phyloP scores from a whole-genome alignment of 2,113 vertebrate species.

The Grantiella picta region DNA sequence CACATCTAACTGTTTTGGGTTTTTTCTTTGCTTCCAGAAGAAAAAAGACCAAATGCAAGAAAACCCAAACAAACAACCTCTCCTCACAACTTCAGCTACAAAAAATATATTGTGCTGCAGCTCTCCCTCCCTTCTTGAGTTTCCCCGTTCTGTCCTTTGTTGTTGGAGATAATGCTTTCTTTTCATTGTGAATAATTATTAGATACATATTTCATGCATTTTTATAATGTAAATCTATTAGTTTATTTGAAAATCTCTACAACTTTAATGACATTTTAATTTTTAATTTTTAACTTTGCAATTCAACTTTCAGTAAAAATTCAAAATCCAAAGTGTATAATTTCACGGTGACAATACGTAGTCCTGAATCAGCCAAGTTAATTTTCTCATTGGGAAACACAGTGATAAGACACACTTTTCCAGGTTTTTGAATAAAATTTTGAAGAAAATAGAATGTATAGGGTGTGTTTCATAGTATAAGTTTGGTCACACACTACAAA shows the following conservation, averaged over 20 bases:
- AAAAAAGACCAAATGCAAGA: not conserved
- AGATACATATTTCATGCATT: not conserved
- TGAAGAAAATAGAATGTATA: not conserved
- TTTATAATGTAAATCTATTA: not conserved
- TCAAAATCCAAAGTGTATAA: not conserved
- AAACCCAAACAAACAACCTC: not conserved
- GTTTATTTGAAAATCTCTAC: not conserved
- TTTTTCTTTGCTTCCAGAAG: conserved; percentile 25
- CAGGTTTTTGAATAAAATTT: not conserved
- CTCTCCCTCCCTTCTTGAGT: not conserved
- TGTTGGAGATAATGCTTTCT: not conserved
- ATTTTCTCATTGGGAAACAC: not conserved
- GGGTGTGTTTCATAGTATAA: not conserved
- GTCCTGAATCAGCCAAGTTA: not conserved
- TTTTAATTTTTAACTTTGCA: not conserved
- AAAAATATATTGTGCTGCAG: conserved; percentile 11
- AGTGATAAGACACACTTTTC: not conserved
- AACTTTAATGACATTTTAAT: not conserved
- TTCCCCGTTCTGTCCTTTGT: not conserved
- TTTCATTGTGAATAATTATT: not conserved
- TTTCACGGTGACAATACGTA: not conserved
- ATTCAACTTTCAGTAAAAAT: not conserved
- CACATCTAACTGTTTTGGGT: conserved; percentile 1
- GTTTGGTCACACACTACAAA: not conserved
- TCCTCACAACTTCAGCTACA: not conserved